Evolutionary conservation across 2,113 vertebrate species (phyloP).

Genomic region (Xenotilapia caudafasciata): DNA sequence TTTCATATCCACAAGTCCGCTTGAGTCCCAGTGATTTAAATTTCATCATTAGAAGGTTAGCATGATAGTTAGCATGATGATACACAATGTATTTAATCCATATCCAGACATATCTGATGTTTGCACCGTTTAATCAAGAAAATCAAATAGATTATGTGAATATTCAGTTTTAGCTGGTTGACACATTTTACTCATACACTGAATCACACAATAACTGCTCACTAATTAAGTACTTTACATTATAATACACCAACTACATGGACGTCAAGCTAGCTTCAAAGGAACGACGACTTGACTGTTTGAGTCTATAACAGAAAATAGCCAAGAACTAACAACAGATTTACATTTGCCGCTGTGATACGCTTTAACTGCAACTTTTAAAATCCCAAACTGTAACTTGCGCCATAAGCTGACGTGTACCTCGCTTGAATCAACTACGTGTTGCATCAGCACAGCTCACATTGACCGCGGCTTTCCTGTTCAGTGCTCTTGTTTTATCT

Average conservation of each 20-base stretch:
- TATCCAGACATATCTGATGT: neutral
- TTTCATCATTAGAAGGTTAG: neutral
- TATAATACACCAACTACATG: neutral
- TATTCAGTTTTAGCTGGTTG: neutral
- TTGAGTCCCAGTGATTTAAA: neutral
- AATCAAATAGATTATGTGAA: neutral
- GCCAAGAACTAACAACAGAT: neutral
- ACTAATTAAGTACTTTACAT: neutral
- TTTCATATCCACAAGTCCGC: neutral
- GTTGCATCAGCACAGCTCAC: neutral
- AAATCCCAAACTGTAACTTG: neutral
- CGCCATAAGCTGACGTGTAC: neutral
- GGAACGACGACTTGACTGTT: neutral
- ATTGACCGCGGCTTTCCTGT: accelerated
- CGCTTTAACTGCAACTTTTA: neutral
- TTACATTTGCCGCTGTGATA: neutral
- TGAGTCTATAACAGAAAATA: neutral
- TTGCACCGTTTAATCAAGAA: neutral
- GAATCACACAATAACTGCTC: neutral
- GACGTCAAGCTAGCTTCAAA: neutral
- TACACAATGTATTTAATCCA: neutral
- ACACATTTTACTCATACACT: neutral
- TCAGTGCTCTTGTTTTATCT: neutral
- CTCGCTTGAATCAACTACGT: neutral
- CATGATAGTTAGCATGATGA: neutral